phyloP scores from a whole-genome alignment of 2,888 invertebrate genomes.

The Xanthorhoe spadicearia region DNA sequence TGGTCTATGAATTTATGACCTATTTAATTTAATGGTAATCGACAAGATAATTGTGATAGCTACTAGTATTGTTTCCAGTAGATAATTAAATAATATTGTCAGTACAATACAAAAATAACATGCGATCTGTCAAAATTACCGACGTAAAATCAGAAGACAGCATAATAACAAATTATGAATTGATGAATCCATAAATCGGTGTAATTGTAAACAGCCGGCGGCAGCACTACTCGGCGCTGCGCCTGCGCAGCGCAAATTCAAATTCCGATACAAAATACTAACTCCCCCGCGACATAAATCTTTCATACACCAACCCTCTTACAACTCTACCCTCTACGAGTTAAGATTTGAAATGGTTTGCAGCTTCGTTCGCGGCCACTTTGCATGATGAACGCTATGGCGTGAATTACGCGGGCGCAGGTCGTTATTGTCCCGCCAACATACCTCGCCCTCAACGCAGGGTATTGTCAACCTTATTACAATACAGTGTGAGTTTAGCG shows the following conservation, averaged over 20 bases:
- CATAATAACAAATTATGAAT: constrained; percentile 18
- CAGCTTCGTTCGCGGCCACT: constrained; percentile 53
- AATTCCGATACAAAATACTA: constrained; percentile 71
- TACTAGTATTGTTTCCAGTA: too few relatives aligned
- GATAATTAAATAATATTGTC: too few relatives aligned
- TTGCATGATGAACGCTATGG: constrained; percentile 81
- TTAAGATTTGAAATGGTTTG: constrained; percentile 47
- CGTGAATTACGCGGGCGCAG: constrained; percentile 81
- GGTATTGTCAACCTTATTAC: constrained; percentile 40
- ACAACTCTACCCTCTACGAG: constrained; percentile 27
- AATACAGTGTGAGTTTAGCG: constrained; percentile 33
- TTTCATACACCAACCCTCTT: constrained; percentile 34
- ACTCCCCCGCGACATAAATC: constrained; percentile 71
- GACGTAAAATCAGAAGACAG: neutral
- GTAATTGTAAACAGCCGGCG: constrained; percentile 38
- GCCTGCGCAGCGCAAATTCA: constrained; percentile 61
- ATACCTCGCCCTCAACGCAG: neutral
- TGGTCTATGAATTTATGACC: too few relatives aligned
- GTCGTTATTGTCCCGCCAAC: constrained; percentile 63
- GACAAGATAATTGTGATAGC: too few relatives aligned
- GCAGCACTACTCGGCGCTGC: constrained; percentile 41
- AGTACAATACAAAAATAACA: neutral
- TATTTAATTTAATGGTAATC: too few relatives aligned
- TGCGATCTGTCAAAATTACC: neutral
- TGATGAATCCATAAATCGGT: constrained; percentile 36